Evolutionary conservation across 2,888 invertebrate species (phyloP).

Genomic region (Xylophagus ater): DNA sequence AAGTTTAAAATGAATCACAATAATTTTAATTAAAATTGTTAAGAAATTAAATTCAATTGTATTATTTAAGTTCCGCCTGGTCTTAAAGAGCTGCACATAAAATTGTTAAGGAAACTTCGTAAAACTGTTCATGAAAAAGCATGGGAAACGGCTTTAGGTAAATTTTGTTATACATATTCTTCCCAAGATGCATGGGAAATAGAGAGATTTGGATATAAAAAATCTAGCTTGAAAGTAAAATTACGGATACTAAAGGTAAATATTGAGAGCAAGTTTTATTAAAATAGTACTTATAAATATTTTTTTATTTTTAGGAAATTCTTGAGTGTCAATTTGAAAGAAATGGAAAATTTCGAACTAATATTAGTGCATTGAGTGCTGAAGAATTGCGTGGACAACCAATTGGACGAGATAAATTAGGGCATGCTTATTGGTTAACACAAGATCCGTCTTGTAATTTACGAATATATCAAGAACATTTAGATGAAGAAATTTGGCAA

Average conservation of each 20-base stretch:
- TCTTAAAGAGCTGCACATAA: slow-evolving; percentile 78
- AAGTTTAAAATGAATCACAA: too few species aligned
- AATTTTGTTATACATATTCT: slow-evolving; percentile 82
- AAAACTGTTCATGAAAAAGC: slow-evolving; percentile 72
- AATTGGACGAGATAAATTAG: slow-evolving; percentile 81
- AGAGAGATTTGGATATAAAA: slow-evolving; percentile 90
- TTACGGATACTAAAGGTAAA: slow-evolving; percentile 78
- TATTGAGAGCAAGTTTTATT: too few species aligned
- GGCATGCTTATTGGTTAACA: slow-evolving; percentile 90
- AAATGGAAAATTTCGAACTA: slow-evolving; percentile 84
- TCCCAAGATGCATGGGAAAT: slow-evolving; percentile 93
- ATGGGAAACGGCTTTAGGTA: slow-evolving; percentile 84
- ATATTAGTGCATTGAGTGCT: slow-evolving; percentile 66
- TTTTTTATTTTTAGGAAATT: slow-evolving; percentile 53
- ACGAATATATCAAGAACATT: slow-evolving; percentile 86
- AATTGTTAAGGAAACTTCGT: slow-evolving; percentile 74
- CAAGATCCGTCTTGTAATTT: slow-evolving; percentile 80
- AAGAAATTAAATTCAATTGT: slow-evolving; percentile 2
- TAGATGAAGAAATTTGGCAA: slow-evolving; percentile 93
- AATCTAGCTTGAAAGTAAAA: slow-evolving; percentile 79
- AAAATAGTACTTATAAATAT: neutral
- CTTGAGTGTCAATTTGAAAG: slow-evolving; percentile 91
- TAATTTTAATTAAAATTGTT: too few species aligned
- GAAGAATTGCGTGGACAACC: slow-evolving; percentile 77
- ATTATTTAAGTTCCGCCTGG: slow-evolving; percentile 62